Percentiles rank a stretch among this genome's conserved stretches.
phyloP scores from a whole-genome alignment of 2,888 invertebrate species.

The Eristalis tenax region DNA sequence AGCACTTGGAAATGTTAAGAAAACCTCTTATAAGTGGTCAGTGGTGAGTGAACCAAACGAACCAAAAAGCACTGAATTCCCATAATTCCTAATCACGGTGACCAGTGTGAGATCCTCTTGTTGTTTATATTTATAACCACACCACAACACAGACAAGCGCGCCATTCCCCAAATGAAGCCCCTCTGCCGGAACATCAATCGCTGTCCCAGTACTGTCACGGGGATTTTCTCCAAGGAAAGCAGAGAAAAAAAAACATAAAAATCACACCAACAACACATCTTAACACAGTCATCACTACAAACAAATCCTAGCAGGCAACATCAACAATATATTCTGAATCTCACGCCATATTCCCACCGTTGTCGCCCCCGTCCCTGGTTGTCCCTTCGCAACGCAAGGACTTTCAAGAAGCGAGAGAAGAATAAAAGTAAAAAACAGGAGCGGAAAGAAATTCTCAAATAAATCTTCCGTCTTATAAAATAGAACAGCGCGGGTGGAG shows the following conservation, averaged over 20 bases:
- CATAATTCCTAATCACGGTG: not conserved
- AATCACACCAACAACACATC: slow-evolving; percentile 6
- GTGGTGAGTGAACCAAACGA: not conserved
- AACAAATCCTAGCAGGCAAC: slow-evolving; percentile 25
- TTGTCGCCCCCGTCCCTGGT: slow-evolving; percentile 39
- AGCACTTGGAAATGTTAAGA: not conserved
- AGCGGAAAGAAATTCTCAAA: slow-evolving; percentile 40
- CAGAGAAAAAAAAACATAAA: too few species aligned
- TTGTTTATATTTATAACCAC: not conserved
- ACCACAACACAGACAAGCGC: not conserved
- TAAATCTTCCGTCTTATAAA: slow-evolving; percentile 67
- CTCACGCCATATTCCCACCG: slow-evolving; percentile 37
- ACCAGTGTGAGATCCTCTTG: not conserved
- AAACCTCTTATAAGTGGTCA: not conserved
- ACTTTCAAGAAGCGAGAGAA: slow-evolving; percentile 33
- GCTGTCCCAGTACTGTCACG: slow-evolving; percentile 3
- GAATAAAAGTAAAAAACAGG: slow-evolving; percentile 23
- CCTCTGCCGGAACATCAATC: slow-evolving; percentile 1
- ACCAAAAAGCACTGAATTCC: not conserved
- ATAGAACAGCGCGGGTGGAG: slow-evolving; percentile 42
- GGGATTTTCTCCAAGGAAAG: slow-evolving; percentile 22
- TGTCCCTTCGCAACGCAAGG: slow-evolving; percentile 17
- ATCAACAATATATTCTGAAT: slow-evolving; percentile 53
- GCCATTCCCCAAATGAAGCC: not conserved
- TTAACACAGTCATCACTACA: slow-evolving; percentile 35